Percentiles rank a stretch among this genome's conserved stretches.
Conservation (phyloP, 1,140 invertebrate genomes). For the Rhagoletis pomonella region DNA sequence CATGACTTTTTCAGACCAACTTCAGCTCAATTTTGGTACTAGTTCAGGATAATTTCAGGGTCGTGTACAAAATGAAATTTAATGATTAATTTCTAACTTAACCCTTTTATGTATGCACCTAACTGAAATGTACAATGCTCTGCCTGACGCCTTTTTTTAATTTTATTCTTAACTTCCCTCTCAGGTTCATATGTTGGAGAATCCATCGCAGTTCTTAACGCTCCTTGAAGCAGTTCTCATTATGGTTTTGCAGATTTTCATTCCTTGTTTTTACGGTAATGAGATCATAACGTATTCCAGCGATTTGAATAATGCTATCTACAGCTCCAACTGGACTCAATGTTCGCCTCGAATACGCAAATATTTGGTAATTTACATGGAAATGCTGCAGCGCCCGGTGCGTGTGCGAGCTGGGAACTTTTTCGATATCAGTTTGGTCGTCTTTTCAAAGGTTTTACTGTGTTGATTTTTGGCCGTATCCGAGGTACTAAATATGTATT, state of each 20-base stretch:
- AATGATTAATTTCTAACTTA: no score
- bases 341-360: slow-evolving; percentile 55
- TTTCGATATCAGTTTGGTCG: slow-evolving; percentile 67
- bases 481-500: background rate
- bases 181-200: slow-evolving; percentile 42
- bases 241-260: slow-evolving; percentile 67
- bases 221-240: slow-evolving; percentile 65
- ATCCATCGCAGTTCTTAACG: slow-evolving; percentile 64
- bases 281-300: slow-evolving; percentile 64
- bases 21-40: no score
- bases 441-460: slow-evolving; percentile 65
- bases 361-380: slow-evolving; percentile 64
- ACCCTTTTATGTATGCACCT: no score
- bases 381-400: slow-evolving; percentile 64
- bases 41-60: no score
- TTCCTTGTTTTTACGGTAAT: slow-evolving; percentile 69
- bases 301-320: slow-evolving; percentile 63
- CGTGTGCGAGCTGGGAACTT: slow-evolving; percentile 64
- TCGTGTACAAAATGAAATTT: no score
- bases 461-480: background rate
- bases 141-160: background rate
- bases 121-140: no score
- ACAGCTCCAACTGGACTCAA: slow-evolving; percentile 64
- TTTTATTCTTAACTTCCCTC: background rate
- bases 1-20: no score